Conservation (phyloP, 92 coral and sea anemone species). For the Meandrina meandrites region DNA sequence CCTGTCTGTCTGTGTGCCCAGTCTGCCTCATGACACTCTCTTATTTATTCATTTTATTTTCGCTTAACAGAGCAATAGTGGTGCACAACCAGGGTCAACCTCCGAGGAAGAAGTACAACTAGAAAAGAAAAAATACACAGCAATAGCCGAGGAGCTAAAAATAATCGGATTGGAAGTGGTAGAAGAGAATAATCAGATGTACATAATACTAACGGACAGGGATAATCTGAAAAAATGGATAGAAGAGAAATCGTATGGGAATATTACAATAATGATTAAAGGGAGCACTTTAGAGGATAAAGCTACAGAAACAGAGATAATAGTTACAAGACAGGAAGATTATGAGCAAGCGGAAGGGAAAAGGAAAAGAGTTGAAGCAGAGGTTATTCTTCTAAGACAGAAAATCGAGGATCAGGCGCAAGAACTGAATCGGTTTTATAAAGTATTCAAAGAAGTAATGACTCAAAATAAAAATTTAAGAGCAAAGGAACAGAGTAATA, state of each 20-base stretch:
- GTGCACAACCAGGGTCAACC: not conserved
- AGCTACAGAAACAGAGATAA: not conserved
- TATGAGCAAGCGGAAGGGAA: not conserved
- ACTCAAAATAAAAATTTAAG: conserved; percentile 8
- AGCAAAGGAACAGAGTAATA: not conserved
- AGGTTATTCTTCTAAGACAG: conserved; percentile 46
- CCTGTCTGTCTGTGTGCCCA: not conserved
- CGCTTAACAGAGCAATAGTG: not conserved
- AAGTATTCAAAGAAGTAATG: conserved; percentile 22
- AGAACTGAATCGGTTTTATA: conserved; percentile 40
- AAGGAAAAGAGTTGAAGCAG: conserved; percentile 25
- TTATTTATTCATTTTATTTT: not conserved
- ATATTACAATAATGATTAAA: conserved; percentile 37
- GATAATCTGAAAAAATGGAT: conserved; percentile 69
- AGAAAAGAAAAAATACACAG: not conserved
- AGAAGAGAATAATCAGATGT: conserved; percentile 24
- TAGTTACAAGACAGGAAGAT: not conserved
- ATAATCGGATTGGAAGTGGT: conserved; percentile 61
- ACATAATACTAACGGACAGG: conserved; percentile 57
- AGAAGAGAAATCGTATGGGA: conserved; percentile 57
- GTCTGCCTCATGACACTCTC: not conserved
- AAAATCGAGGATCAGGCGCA: conserved; percentile 67
- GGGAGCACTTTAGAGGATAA: conserved; percentile 15
- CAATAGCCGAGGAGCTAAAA: conserved; percentile 21
- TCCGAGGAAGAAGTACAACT: conserved; percentile 1